Conservation (phyloP, 1,140 invertebrate species). For the Drosophila dunni region DNA sequence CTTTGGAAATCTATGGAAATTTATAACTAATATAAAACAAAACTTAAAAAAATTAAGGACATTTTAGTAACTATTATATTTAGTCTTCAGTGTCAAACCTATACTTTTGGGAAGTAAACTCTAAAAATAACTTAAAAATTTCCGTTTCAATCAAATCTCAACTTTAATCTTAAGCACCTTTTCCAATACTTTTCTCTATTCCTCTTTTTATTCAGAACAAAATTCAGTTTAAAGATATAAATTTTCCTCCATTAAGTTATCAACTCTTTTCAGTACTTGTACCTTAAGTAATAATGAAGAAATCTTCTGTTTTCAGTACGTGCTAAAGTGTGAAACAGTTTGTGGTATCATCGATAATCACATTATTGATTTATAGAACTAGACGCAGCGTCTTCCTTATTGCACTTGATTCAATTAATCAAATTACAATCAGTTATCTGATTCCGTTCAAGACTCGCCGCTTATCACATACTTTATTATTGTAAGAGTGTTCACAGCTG, state of each 20-base stretch:
- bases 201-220: too few species aligned
- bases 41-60: too few species aligned
- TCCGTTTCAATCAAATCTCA: too few species aligned
- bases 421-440: constrained; percentile 21
- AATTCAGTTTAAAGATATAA: not conserved
- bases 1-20: too few species aligned
- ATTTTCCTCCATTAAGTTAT: not conserved
- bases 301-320: not conserved
- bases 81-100: too few species aligned
- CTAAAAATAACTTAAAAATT: too few species aligned
- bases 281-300: not conserved
- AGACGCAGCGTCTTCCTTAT: constrained; percentile 25
- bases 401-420: constrained; percentile 13
- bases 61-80: too few species aligned
- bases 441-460: constrained; percentile 15
- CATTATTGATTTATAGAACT: constrained; percentile 20
- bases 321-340: not conserved
- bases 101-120: too few species aligned
- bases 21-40: too few species aligned
- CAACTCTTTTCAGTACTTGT: not conserved
- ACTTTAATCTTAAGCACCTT: too few species aligned
- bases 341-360: not conserved
- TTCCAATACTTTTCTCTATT: too few species aligned
- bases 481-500: constrained; percentile 7
- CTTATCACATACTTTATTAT: constrained; percentile 13